Evolutionary conservation across 2,888 invertebrate species (phyloP).

Genomic region (Drosophila imparisetae): DNA sequence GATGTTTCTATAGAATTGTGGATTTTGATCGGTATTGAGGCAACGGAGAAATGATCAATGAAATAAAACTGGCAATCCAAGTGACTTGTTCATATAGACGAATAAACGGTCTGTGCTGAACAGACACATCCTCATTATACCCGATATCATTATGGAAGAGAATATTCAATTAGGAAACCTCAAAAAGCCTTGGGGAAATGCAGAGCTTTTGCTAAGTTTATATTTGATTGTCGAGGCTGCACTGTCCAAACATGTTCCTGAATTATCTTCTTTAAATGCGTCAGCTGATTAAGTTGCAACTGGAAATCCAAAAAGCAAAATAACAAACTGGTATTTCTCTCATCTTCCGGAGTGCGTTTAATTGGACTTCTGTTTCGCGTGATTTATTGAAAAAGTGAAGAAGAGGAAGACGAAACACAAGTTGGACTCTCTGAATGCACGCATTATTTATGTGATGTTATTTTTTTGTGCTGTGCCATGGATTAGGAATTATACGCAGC

Average conservation of each 20-base stretch:
- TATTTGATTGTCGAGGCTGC: not conserved
- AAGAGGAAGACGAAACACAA: slow-evolving; percentile 34
- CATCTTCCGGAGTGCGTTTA: slow-evolving; percentile 52
- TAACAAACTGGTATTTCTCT: slow-evolving; percentile 18
- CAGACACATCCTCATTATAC: not conserved
- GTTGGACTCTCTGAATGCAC: slow-evolving; percentile 23
- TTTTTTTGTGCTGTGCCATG: slow-evolving; percentile 69
- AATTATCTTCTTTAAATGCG: slow-evolving; percentile 1
- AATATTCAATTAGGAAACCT: not conserved
- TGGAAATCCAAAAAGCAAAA: slow-evolving; percentile 17
- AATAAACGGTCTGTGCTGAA: not conserved
- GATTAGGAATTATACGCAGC: slow-evolving; percentile 77
- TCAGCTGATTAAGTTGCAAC: slow-evolving; percentile 51
- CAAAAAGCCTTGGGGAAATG: not conserved
- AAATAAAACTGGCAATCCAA: not conserved
- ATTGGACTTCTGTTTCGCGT: slow-evolving; percentile 69
- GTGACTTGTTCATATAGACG: not conserved
- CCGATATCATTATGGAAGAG: not conserved
- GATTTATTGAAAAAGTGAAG: slow-evolving; percentile 71
- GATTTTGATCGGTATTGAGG: not conserved
- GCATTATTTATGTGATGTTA: slow-evolving; percentile 75
- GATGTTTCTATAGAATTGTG: not conserved
- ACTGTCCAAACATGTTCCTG: not conserved
- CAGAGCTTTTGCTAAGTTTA: not conserved
- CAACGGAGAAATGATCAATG: not conserved